Evolutionary conservation across 2,888 invertebrate species (phyloP), one percentile per base, ranked within the genome.

Genomic region (Tinea trinotella): DNA sequence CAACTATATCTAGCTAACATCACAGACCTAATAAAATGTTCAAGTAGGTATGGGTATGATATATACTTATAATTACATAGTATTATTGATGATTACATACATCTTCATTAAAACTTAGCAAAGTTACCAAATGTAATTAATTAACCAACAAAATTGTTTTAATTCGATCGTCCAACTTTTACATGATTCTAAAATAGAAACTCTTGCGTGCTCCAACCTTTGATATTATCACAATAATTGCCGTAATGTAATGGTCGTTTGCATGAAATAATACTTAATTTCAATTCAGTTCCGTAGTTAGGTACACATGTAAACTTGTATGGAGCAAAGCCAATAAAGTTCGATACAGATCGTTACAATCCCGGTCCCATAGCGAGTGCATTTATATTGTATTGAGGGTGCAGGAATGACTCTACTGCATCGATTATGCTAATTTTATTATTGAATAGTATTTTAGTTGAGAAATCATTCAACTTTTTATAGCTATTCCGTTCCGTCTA

Each of bases 371-470:
- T 12, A 40, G 53, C 53, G 40, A 49, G 40, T 56, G 53, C 54
- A 57, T 55, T 56, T 55, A 52, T 20, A 35, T 18, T 40, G 50
- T 10, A 10, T 18, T 36, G 53, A 65, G 78, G 79, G 76, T 76
- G 76, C 76, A 76, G 64, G 70, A 65, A 68, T 73, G 67, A 71
- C 66, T 74, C 63, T 68, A 57, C 65, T 71, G 62, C 76, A 82
- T 84, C 73, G 82, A 83, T 84, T 84, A 85, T 83, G 84, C 64
- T 75, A 81, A 84, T 84, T 79, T 82, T 82, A 82, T 76, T 76
- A 75, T 69, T 67, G 68, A 76, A 74, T 74, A 76, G 71, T 69
- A 73, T 30, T 30, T 30, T 30, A 30, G 4, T 30, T 7, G 2
- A 4, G 52, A 12, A 30, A 30, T 30, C 20, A 19, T 48, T 19